A percentile compares a stretch with the other conserved stretches of the same genome.
Conservation (phyloP, 2,797 vertebrate genomes). For the Spatula clypeata region DNA sequence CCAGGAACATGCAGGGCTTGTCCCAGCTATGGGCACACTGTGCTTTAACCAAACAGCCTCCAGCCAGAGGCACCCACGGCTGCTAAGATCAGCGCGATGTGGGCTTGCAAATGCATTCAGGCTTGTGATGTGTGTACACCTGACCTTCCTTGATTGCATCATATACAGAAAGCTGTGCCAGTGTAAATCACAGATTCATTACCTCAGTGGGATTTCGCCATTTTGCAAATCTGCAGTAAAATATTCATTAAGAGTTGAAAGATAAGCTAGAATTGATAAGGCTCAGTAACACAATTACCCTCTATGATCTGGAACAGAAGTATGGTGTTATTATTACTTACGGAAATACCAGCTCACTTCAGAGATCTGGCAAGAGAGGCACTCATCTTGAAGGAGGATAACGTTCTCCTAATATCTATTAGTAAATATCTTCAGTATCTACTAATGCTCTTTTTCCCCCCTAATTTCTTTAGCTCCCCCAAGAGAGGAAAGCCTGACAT, state of each 20-base stretch:
- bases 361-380: not conserved
- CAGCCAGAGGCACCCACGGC: not conserved
- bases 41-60: not conserved
- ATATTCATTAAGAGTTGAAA: not conserved
- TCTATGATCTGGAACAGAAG: not conserved
- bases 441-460: not conserved
- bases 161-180: not conserved
- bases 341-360: not conserved
- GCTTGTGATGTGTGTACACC: not conserved
- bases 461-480: not conserved
- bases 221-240: not conserved
- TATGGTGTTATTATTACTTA: not conserved
- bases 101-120: not conserved
- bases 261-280: not conserved
- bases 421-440: not conserved
- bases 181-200: not conserved
- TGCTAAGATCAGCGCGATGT: not conserved
- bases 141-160: not conserved
- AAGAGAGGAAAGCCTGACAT: not conserved
- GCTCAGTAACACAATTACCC: not conserved
- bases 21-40: fast-evolving
- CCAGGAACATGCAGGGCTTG: not conserved
- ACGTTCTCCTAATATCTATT: not conserved
- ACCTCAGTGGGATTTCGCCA: not conserved
- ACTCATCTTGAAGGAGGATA: not conserved